Evolutionary conservation across 2,113 vertebrate genomes (phyloP).

Genomic region (Chlorodrepanis virens): DNA sequence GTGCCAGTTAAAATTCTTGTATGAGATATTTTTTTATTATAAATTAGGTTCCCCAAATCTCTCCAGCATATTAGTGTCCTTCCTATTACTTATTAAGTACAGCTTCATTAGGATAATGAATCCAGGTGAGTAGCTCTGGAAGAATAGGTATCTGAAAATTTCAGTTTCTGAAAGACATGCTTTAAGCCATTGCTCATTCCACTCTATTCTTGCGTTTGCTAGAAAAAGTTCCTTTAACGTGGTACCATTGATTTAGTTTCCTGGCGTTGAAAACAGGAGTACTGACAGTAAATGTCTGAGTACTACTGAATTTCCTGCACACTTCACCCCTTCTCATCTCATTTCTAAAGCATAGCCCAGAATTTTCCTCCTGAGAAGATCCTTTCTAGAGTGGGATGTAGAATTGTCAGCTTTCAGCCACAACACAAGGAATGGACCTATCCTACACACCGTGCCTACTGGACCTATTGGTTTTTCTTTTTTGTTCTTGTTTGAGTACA

Average conservation of each 20-base stretch:
- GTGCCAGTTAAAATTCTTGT: not conserved
- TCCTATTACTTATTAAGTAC: not conserved
- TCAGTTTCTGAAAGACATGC: not conserved
- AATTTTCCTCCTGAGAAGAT: not conserved
- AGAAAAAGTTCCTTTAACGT: not conserved
- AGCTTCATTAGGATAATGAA: not conserved
- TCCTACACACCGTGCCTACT: not conserved
- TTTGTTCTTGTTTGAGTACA: not conserved
- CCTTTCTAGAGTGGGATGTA: not conserved
- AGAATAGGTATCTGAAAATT: not conserved
- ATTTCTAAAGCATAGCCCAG: not conserved
- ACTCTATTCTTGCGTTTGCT: accelerated
- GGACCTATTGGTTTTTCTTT: not conserved
- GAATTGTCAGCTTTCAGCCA: not conserved
- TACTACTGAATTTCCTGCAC: not conserved
- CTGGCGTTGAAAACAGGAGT: not conserved
- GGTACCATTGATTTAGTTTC: not conserved
- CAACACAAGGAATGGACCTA: not conserved
- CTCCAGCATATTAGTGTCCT: not conserved
- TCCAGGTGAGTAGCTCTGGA: not conserved
- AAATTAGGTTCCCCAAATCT: not conserved
- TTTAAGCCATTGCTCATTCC: not conserved
- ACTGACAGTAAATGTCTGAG: not conserved
- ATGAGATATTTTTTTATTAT: not conserved
- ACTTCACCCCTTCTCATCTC: not conserved